A percentile compares a stretch with the other conserved stretches of the same genome.
phyloP scores from a whole-genome alignment of 2,113 vertebrate genomes.

The Pelvicachromis taeniatus region DNA sequence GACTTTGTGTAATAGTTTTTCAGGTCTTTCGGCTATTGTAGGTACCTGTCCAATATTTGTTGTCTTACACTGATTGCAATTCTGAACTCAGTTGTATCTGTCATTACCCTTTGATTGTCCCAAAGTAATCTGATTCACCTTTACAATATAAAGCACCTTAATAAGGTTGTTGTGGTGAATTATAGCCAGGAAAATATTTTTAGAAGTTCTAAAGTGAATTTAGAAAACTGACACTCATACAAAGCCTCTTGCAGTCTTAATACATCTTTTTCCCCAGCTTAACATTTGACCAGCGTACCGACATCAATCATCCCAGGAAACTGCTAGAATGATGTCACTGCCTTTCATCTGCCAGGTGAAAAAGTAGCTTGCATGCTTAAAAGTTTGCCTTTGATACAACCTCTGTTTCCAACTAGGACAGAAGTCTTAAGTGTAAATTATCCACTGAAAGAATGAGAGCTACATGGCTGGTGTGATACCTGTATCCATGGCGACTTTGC shows the following conservation, averaged over 20 bases:
- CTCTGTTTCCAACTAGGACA: neutral
- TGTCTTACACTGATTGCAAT: neutral
- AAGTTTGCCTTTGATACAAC: neutral
- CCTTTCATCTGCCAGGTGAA: neutral
- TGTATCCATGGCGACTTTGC: neutral
- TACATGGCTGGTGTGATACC: neutral
- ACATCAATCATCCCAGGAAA: neutral
- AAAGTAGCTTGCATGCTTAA: neutral
- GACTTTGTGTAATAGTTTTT: neutral
- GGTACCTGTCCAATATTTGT: neutral
- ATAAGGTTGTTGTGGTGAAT: neutral
- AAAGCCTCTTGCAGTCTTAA: neutral
- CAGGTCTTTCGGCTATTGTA: neutral
- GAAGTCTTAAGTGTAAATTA: neutral
- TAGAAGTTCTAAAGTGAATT: neutral
- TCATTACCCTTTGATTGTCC: neutral
- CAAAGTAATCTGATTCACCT: neutral
- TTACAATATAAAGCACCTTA: neutral
- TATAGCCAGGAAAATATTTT: neutral
- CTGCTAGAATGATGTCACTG: neutral
- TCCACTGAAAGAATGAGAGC: neutral
- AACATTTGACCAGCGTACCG: neutral
- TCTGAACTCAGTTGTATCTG: neutral
- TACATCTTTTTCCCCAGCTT: neutral
- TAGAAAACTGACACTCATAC: neutral